These are phyloP conservation scores for Cryptocephalus moraei DNA, from an alignment of 2,888 invertebrate genomes.

Conservation along the genomic window DNA sequence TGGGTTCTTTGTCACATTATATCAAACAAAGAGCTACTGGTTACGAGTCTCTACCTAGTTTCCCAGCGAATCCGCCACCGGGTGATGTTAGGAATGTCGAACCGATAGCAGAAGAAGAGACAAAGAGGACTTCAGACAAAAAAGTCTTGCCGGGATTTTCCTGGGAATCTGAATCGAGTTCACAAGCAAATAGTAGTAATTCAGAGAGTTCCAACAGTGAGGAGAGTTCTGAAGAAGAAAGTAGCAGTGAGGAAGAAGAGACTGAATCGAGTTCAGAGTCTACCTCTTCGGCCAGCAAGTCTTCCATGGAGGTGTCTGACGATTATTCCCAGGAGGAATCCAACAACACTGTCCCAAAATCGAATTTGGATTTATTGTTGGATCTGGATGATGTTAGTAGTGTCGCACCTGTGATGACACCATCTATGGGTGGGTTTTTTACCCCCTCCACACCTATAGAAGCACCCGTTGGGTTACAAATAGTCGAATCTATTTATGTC, in stretches of 20 bases:
- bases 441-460: slow-evolving; percentile 44
- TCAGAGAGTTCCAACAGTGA: slow-evolving; percentile 20
- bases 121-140: slow-evolving; percentile 11
- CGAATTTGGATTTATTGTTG: slow-evolving; percentile 72
- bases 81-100: slow-evolving; percentile 68
- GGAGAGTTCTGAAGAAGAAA: slow-evolving; percentile 19
- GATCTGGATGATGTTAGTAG: slow-evolving; percentile 68
- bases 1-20: slow-evolving; percentile 93
- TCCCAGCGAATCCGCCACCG: slow-evolving; percentile 69
- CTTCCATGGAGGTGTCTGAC: slow-evolving; percentile 3
- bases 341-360: slow-evolving; percentile 28
- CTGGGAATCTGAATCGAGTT: slow-evolving; percentile 34
- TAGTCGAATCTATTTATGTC: slow-evolving; percentile 50
- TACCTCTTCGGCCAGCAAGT: slow-evolving; percentile 15
- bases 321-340: too few relatives aligned
- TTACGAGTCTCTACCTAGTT: slow-evolving; percentile 79
- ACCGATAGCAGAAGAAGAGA: slow-evolving; percentile 29
- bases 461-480: slow-evolving; percentile 39
- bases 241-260: slow-evolving; percentile 2
- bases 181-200: slow-evolving; percentile 33
- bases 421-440: slow-evolving; percentile 68
- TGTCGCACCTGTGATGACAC: slow-evolving; percentile 68
- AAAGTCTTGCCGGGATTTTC: slow-evolving; percentile 26
- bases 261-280: slow-evolving; percentile 10
- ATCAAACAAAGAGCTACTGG: slow-evolving; percentile 77